Evolutionary conservation across 2,888 invertebrate genomes (phyloP), one percentile per base, ranked within the genome.

Genomic region (Dolomedes plantarius): DNA sequence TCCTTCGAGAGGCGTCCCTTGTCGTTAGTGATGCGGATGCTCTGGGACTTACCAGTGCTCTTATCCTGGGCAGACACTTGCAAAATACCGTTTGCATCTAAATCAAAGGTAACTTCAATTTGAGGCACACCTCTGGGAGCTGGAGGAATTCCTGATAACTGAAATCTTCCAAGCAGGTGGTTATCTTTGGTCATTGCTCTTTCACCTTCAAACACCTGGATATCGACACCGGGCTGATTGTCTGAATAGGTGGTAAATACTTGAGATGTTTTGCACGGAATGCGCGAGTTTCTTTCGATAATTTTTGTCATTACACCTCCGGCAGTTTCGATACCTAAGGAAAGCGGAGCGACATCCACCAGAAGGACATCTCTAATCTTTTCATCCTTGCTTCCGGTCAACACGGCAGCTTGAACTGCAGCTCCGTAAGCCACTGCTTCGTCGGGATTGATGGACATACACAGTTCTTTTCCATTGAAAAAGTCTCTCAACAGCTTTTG

Each of bases 221-320:
- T 96, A 39, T 95, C 95, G 0, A 97, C 97, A 46, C 96, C 96
- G 23, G 96, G 95, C 91, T 98, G 98, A 90, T 97, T 97, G 92
- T 98, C 97, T 19, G 96, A 93, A 91, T 97, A 97, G 0, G 98
- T 98, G 1, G 97, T 96, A 91, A 98, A 98, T 0, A 94, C 94
- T 90, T 95, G 94, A 0, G 94, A 92, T 90, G 94, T 94, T 88
- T 95, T 95, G 89, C 94, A 94, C 0, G 95, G 95, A 89, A 96
- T 96, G 83, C n/a, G n/a, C n/a, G n/a, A n/a, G n/a, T n/a, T n/a
- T n/a, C n/a, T n/a, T n/a, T n/a, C n/a, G n/a, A n/a, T 95, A 19
- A 97, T 92, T 86, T 95, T 95, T 0, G 96, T 93, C 95, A 95
- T 95, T 0, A 95, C 95, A 13, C 95, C 89, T 7, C 91, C 91